These are phyloP conservation scores for Oligia fasciuncula DNA, from an alignment of 2,888 invertebrate species.

Conservation along the genomic window DNA sequence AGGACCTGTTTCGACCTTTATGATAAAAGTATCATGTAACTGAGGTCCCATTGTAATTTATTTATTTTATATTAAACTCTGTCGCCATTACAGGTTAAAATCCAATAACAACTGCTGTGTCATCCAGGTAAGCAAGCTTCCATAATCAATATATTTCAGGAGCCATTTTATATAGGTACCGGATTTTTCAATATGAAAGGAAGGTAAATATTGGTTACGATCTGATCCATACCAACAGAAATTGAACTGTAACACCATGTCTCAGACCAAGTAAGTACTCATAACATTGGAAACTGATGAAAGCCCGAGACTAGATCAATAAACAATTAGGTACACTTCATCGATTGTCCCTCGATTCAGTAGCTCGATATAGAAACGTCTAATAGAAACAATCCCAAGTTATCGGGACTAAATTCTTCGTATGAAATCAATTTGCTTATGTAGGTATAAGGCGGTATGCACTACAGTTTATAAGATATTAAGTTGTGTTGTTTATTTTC, in stretches of 20 bases:
- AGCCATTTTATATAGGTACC: neutral
- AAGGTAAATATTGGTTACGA: neutral
- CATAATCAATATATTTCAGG: neutral
- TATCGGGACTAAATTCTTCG: slow-evolving; percentile 9
- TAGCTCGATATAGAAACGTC: slow-evolving; percentile 13
- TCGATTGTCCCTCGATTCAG: neutral
- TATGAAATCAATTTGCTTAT: slow-evolving; percentile 25
- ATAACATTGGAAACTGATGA: neutral
- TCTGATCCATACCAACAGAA: neutral
- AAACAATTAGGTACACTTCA: slow-evolving; percentile 8
- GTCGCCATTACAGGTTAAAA: neutral
- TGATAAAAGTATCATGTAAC: neutral
- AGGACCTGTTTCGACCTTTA: no score
- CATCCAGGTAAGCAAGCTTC: neutral
- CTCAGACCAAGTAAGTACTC: neutral
- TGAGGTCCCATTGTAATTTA: neutral
- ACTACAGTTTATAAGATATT: no score
- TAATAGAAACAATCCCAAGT: neutral
- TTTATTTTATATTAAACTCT: neutral
- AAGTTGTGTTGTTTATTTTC: neutral
- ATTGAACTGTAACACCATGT: neutral
- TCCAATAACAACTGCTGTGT: neutral
- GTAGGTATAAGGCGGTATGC: neutral
- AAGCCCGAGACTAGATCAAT: slow-evolving; percentile 15
- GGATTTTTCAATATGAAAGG: neutral